Evolutionary conservation across 2,113 vertebrate species (phyloP).

Genomic region (Mobula hypostoma): DNA sequence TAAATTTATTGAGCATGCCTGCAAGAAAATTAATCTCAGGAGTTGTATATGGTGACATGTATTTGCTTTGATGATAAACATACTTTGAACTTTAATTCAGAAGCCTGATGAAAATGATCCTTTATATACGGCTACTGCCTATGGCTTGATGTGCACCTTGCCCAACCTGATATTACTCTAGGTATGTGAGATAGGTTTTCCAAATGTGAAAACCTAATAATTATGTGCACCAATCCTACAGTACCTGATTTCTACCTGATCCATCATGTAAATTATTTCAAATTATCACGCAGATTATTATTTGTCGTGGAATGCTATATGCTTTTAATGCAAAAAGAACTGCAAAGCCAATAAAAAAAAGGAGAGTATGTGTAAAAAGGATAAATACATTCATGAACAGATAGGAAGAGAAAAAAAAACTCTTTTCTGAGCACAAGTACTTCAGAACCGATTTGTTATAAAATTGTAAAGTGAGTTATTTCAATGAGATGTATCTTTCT

Average conservation of each 20-base stretch:
- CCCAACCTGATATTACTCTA: neutral
- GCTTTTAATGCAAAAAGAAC: neutral
- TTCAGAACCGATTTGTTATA: neutral
- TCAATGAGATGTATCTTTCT: neutral
- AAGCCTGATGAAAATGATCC: neutral
- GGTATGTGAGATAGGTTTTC: neutral
- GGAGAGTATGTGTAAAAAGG: too few relatives aligned
- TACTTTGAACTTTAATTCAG: too few relatives aligned
- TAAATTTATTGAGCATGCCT: too few relatives aligned
- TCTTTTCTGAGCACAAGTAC: neutral
- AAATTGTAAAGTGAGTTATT: neutral
- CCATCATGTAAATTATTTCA: too few relatives aligned
- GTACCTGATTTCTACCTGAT: too few relatives aligned
- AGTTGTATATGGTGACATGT: too few relatives aligned
- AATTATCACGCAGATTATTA: neutral
- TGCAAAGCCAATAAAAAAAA: neutral
- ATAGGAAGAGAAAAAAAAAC: neutral
- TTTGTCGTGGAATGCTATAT: neutral
- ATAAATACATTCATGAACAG: neutral
- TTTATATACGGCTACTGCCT: neutral
- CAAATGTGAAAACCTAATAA: too few relatives aligned
- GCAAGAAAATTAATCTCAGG: too few relatives aligned
- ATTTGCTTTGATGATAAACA: too few relatives aligned
- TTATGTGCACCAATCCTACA: too few relatives aligned
- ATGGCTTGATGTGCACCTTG: neutral